phyloP scores from a whole-genome alignment of 2,888 invertebrate species.

The Sarcophaga rosellei region DNA sequence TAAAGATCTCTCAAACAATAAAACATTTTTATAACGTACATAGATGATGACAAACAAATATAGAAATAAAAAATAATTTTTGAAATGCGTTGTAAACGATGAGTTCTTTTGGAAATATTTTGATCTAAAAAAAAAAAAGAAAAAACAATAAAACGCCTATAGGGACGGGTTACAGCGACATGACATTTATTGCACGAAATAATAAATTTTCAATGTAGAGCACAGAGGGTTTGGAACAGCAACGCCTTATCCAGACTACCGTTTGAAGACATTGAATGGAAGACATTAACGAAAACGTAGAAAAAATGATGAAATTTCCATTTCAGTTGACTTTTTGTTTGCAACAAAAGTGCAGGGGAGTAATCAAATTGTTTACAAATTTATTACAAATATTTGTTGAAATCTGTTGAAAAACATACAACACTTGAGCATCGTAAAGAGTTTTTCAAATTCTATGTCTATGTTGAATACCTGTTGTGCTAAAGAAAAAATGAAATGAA shows the following conservation, averaged over 20 bases:
- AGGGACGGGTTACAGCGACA: constrained; percentile 21
- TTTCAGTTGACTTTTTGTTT: constrained; percentile 38
- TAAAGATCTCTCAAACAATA: constrained; percentile 4
- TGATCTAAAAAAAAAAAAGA: no score
- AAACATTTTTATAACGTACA: constrained; percentile 5
- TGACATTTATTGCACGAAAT: constrained; percentile 51
- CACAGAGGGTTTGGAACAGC: constrained; percentile 44
- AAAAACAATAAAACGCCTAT: constrained; percentile 60
- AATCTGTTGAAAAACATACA: constrained; percentile 19
- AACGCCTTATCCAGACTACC: constrained; percentile 56
- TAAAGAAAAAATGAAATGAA: no score
- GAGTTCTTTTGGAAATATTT: no score
- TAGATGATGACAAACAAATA: neutral
- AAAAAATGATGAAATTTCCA: constrained; percentile 1
- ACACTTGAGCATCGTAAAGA: neutral
- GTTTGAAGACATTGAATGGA: neutral
- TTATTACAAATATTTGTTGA: constrained; percentile 38
- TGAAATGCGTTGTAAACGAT: no score
- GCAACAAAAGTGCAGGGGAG: neutral
- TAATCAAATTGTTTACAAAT: constrained; percentile 23
- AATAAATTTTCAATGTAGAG: constrained; percentile 57
- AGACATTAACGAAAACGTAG: no score
- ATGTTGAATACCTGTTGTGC: no score
- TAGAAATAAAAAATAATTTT: no score
- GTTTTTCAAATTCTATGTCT: no score